These are phyloP conservation scores for Carposina sasakii DNA, from an alignment of 1,140 invertebrate species.

Conservation along the genomic window DNA sequence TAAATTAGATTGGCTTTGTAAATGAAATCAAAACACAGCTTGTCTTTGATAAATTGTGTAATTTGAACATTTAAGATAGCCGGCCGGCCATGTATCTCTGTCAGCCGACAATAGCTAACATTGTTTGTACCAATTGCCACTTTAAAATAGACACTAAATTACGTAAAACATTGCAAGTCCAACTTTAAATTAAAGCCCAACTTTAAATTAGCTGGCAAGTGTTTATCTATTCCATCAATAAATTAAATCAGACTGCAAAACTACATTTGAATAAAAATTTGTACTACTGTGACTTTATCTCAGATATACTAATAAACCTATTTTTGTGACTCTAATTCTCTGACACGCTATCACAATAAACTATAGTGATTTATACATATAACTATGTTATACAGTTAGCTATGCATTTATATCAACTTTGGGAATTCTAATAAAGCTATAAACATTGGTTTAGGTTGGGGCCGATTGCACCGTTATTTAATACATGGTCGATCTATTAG, in stretches of 20 bases:
- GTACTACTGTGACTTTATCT: no score
- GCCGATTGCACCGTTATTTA: conserved; percentile 61
- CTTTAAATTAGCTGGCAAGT: conserved; percentile 50
- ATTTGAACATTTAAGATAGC: conserved; percentile 49
- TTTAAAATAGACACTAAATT: conserved; percentile 62
- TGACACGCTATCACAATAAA: no score
- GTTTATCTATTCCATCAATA: no score
- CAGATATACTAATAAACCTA: no score
- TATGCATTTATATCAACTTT: conserved; percentile 37
- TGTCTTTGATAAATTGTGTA: conserved; percentile 45
- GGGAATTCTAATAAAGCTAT: conserved; percentile 59
- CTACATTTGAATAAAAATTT: no score
- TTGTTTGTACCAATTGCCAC: conserved; percentile 58
- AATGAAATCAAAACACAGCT: conserved; percentile 32
- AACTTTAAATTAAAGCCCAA: conserved; percentile 36
- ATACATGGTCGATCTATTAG: conserved; percentile 57
- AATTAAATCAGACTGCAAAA: no score
- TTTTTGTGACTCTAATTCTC: no score
- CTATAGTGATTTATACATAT: no score
- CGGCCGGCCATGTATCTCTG: conserved; percentile 54
- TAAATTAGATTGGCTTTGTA: conserved; percentile 11
- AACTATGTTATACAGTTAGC: no score
- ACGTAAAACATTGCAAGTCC: conserved; percentile 53
- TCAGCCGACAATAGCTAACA: conserved; percentile 56
- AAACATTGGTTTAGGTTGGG: conserved; percentile 49